Percentiles rank a stretch among this genome's conserved stretches.
Evolutionary conservation across 1,140 invertebrate genomes (phyloP).

Genomic region (Eumeta japonica): DNA sequence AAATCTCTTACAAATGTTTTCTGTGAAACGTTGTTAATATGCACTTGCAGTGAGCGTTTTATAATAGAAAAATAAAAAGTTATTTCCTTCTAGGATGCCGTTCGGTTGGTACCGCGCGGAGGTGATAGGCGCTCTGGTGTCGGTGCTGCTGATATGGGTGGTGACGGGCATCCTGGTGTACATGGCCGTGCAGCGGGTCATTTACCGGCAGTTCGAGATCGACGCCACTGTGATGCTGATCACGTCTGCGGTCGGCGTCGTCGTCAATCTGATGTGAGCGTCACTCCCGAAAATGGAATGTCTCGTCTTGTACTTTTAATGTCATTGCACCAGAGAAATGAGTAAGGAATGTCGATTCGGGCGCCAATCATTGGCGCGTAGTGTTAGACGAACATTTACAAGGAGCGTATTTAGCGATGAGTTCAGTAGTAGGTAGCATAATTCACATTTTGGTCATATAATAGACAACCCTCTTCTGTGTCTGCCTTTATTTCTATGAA

Average conservation of each 20-base stretch:
- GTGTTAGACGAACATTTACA: too few relatives aligned
- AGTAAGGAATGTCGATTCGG: too few relatives aligned
- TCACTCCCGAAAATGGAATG: conserved; percentile 1
- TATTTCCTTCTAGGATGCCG: conserved; percentile 64
- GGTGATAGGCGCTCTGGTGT: conserved; percentile 93
- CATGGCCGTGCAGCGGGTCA: conserved; percentile 83
- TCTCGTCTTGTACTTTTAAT: too few relatives aligned
- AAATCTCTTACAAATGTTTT: too few relatives aligned
- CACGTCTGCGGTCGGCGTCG: conserved; percentile 87
- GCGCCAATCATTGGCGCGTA: too few relatives aligned
- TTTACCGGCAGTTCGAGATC: conserved; percentile 82
- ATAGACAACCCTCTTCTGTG: too few relatives aligned
- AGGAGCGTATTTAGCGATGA: too few relatives aligned
- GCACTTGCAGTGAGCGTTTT: neutral
- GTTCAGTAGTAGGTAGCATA: too few relatives aligned
- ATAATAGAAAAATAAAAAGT: conserved; percentile 4
- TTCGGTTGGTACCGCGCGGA: conserved; percentile 91
- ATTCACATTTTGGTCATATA: too few relatives aligned
- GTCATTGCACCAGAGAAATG: too few relatives aligned
- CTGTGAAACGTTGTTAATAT: too few relatives aligned
- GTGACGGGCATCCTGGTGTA: conserved; percentile 95
- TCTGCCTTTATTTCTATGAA: too few relatives aligned
- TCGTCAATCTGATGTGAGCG: conserved; percentile 93
- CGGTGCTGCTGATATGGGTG: conserved; percentile 95
- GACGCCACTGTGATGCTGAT: conserved; percentile 91